Evolutionary conservation across 2,797 vertebrate species (phyloP).

Genomic region (Malurus leucopterus): DNA sequence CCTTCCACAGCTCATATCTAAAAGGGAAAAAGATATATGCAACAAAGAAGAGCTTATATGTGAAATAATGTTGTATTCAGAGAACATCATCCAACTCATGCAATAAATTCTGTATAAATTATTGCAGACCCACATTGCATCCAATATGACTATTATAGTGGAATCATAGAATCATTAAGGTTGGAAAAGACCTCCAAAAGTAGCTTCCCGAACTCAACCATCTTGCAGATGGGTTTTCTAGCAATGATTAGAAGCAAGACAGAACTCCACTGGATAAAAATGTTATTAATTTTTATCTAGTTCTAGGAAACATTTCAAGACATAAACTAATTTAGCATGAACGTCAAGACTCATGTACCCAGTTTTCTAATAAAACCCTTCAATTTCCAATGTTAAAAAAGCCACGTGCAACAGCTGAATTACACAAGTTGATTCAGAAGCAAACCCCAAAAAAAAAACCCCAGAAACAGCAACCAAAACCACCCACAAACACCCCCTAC

Average conservation of each 20-base stretch:
- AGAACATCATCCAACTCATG: not conserved
- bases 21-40: not conserved
- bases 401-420: not conserved
- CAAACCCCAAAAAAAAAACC: not conserved
- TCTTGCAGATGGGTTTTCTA: not conserved
- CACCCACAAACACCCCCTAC: rapidly evolving
- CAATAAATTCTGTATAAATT: not conserved
- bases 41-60: not conserved
- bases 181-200: not conserved
- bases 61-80: not conserved
- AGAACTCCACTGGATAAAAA: not conserved
- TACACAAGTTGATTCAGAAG: not conserved
- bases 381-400: not conserved
- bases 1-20: not conserved
- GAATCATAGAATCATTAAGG: not conserved
- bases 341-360: not conserved
- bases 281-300: not conserved
- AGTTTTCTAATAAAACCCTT: not conserved
- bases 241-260: not conserved
- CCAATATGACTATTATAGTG: rapidly evolving
- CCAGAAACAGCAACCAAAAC: not conserved
- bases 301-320: not conserved
- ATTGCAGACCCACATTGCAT: not conserved
- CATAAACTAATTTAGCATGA: not conserved
- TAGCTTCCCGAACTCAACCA: not conserved